Evolutionary conservation across 2,797 vertebrate species (phyloP).

Genomic region (Manis crassicaudata): DNA sequence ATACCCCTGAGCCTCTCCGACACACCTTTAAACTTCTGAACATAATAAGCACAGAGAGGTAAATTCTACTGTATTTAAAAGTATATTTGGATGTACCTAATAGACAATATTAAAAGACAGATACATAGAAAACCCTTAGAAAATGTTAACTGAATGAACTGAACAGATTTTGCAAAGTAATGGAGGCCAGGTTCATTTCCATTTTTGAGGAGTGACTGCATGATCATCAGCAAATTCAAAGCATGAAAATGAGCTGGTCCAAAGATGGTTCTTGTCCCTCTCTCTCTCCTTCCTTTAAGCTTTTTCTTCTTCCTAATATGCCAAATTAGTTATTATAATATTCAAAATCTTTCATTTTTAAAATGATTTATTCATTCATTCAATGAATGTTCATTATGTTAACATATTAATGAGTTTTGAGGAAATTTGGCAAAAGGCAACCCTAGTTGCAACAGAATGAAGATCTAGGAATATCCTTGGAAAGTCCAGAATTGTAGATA

Average conservation of each 20-base stretch:
- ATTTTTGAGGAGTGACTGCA: neutral
- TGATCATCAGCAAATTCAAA: neutral
- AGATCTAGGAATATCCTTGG: neutral
- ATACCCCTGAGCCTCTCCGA: neutral
- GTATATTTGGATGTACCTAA: neutral
- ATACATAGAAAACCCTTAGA: no score
- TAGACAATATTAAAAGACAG: neutral
- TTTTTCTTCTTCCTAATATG: neutral
- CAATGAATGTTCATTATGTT: neutral
- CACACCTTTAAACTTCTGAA: neutral
- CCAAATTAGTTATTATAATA: neutral
- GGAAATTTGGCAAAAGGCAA: neutral
- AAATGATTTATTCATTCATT: neutral
- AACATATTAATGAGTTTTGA: neutral
- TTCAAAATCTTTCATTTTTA: neutral
- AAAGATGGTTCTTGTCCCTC: neutral
- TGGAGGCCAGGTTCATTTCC: neutral
- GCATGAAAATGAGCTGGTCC: neutral
- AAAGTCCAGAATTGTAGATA: neutral
- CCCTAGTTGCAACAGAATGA: neutral
- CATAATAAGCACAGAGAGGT: neutral
- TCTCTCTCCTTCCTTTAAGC: neutral
- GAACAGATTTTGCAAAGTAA: neutral
- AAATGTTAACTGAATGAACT: neutral
- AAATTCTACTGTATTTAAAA: neutral